Evolutionary conservation across 1,140 invertebrate species (phyloP).

Genomic region (Pseudomyrmex flavicornis): DNA sequence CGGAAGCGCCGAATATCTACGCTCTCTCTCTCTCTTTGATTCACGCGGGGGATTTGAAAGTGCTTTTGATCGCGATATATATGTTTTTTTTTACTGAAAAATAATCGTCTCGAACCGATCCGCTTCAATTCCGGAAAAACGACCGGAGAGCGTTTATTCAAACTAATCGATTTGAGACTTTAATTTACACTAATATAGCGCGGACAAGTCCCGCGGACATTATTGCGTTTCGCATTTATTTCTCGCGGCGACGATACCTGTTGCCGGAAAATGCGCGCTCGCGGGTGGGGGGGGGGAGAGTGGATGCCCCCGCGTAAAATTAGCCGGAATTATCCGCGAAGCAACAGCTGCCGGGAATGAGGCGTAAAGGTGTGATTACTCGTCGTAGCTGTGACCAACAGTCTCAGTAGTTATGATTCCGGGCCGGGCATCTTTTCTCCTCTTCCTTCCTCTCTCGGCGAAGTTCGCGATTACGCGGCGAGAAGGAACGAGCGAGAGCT

Average conservation of each 20-base stretch:
- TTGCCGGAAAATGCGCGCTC: slow-evolving; percentile 38
- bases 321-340: slow-evolving; percentile 37
- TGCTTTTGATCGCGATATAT: slow-evolving; percentile 37
- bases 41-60: not conserved
- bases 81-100: slow-evolving; percentile 24
- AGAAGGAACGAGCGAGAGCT: not conserved
- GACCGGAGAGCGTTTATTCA: not conserved
- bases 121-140: slow-evolving; percentile 7
- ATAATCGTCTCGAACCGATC: slow-evolving; percentile 31
- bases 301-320: slow-evolving; percentile 30
- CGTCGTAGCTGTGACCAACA: slow-evolving; percentile 31
- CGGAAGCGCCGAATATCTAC: not conserved
- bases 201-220: not conserved
- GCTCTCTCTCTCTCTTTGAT: not conserved
- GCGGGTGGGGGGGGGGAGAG: no score
- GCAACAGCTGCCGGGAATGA: slow-evolving; percentile 46
- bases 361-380: slow-evolving; percentile 43
- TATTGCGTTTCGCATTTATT: slow-evolving; percentile 7
- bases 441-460: not conserved
- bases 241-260: slow-evolving; percentile 45
- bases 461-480: slow-evolving; percentile 41
- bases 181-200: slow-evolving; percentile 53
- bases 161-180: slow-evolving; percentile 55
- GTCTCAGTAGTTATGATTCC: slow-evolving; percentile 26
- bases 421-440: not conserved